Evolutionary conservation across 2,888 invertebrate species (phyloP), one percentile per base, ranked within the genome.

Genomic region (Phasia obesa): DNA sequence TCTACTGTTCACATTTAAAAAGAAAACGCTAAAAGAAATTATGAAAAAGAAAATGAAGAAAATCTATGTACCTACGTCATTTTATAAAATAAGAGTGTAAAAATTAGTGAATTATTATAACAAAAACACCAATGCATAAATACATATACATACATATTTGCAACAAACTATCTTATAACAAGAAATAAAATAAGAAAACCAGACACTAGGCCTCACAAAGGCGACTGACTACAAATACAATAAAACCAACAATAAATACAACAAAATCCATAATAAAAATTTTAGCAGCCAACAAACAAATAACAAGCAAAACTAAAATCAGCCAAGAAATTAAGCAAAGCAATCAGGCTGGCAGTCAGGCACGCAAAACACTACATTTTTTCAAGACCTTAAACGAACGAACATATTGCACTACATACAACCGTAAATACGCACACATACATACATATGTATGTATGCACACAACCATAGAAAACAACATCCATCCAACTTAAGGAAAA

Each of bases 111-210:
- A 38, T 53, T 51, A 23, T 53, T 55, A 44, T 27, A 76, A 75
- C 49, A 74, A 69, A 69, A 84, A 79, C 15, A 15, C 13, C 38
- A 65, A 73, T 15, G 6, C n/a, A 55, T n/a, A n/a, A n/a, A n/a
- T n/a, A n/a, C 7, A 55, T n/a, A 31, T 4, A 35, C 0, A 25
- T 35, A 47, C 9, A 85, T 35, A 55, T 31, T 65, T 73, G 73
- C 65, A 84, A 84, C 71, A 64, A 87, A 87, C 84, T 85, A 85
- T 42, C 15, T 17, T 17, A 38, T 86, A 88, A 87, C 84, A 85
- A 84, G 86, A 87, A 88, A 85, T 53, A 53, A 42, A 71, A 55
- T 60, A 51, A 42, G 65, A 60, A 84, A 85, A 71, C 21, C 81
- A 75, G 69, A 62, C 62, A 74, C 49, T 69, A 74, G 62, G 81